Evolutionary conservation across 2,797 vertebrate species (phyloP).

Genomic region (Oceanodroma leucorhoa): DNA sequence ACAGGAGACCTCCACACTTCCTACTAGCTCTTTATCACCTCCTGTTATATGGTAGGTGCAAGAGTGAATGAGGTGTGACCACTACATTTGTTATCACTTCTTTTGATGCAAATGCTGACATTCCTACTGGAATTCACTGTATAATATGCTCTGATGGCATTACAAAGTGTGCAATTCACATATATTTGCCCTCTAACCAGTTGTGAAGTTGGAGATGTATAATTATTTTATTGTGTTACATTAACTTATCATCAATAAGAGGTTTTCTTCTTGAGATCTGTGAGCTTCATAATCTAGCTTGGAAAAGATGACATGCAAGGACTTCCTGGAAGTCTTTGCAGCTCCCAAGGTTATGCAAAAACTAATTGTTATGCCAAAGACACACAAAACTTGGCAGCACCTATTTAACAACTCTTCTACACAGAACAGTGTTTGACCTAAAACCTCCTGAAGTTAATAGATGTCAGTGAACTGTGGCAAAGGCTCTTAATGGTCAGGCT

Average conservation of each 20-base stretch:
- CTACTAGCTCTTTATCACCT: background rate
- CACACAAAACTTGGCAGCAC: background rate
- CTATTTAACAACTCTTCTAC: background rate
- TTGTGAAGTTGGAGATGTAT: background rate
- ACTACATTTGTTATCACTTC: background rate
- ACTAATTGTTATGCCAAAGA: background rate
- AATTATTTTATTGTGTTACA: background rate
- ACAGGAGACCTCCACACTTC: background rate
- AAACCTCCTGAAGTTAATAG: background rate
- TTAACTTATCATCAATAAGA: background rate
- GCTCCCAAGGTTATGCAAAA: background rate
- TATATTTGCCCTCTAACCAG: background rate
- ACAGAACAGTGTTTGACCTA: background rate
- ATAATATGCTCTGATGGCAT: background rate
- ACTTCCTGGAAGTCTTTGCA: background rate
- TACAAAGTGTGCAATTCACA: background rate
- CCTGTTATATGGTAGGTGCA: background rate
- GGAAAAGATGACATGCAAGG: background rate
- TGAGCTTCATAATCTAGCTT: background rate
- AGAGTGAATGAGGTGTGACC: background rate
- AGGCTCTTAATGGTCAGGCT: background rate
- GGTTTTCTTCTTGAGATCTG: background rate
- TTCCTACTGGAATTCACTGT: background rate
- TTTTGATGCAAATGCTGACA: background rate
- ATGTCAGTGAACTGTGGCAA: background rate